Evolutionary conservation across 2,888 invertebrate species (phyloP).

Genomic region (Eumerus sabulonum): DNA sequence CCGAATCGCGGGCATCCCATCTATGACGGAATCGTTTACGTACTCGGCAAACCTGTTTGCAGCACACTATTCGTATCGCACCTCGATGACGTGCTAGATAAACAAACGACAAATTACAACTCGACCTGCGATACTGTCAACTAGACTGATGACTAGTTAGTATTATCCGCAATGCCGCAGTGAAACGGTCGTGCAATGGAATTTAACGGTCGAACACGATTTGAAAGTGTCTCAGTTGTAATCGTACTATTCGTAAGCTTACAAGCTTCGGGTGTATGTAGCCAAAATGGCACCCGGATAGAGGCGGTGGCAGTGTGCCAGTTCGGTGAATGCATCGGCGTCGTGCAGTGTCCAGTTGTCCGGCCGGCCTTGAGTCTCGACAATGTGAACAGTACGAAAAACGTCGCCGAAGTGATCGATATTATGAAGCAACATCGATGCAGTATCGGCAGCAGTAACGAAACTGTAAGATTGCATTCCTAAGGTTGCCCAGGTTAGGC

Average conservation of each 20-base stretch:
- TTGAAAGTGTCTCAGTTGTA: conserved; percentile 14
- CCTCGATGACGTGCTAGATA: background rate
- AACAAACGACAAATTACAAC: conserved; percentile 37
- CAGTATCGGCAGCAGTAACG: conserved; percentile 48
- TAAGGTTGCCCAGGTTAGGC: conserved; percentile 46
- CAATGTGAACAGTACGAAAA: conserved; percentile 21
- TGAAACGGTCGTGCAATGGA: conserved; percentile 54
- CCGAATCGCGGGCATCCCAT: conserved; percentile 39
- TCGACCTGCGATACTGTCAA: conserved; percentile 47
- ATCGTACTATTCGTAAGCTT: conserved; percentile 12
- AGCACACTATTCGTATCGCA: background rate
- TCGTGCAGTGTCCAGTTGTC: conserved; percentile 42
- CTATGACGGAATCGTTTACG: conserved; percentile 38
- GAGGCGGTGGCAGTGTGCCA: conserved; percentile 37
- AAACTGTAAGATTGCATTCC: conserved; percentile 52
- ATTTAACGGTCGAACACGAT: conserved; percentile 20
- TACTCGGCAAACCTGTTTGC: conserved; percentile 56
- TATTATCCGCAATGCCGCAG: conserved; percentile 44
- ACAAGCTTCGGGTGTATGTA: conserved; percentile 1
- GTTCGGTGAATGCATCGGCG: conserved; percentile 43
- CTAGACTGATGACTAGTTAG: conserved; percentile 56
- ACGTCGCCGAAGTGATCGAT: conserved; percentile 31
- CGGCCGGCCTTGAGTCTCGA: conserved; percentile 49
- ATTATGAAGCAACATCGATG: conserved; percentile 54
- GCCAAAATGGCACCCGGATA: conserved; percentile 7